phyloP scores from a whole-genome alignment of 2,888 invertebrate genomes.

The Drosophila yooni region DNA sequence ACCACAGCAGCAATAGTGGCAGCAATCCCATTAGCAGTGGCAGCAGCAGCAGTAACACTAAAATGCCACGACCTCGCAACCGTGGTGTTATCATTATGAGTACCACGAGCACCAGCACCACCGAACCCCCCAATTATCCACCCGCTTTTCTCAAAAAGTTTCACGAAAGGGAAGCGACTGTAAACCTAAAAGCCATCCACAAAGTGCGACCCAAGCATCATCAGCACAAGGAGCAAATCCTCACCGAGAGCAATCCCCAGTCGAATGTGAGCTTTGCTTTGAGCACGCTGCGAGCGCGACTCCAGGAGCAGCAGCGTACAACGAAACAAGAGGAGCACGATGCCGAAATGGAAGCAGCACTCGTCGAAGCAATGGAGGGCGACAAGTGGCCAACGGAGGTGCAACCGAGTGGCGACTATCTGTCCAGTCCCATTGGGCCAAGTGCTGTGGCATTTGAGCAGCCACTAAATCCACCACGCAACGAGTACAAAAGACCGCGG shows the following conservation, averaged over 20 bases:
- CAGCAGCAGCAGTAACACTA: neutral
- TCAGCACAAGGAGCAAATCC: slow-evolving; percentile 43
- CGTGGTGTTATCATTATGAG: slow-evolving; percentile 20
- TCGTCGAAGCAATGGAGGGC: slow-evolving; percentile 64
- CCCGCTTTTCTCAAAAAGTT: slow-evolving; percentile 73
- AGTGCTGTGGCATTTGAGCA: slow-evolving; percentile 73
- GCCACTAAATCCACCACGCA: slow-evolving; percentile 41
- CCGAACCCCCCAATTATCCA: slow-evolving; percentile 82
- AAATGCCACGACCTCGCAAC: slow-evolving; percentile 34
- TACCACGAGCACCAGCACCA: slow-evolving; percentile 52
- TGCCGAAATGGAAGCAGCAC: slow-evolving; percentile 51
- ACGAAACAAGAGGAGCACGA: slow-evolving; percentile 52
- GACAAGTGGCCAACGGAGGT: slow-evolving; percentile 77
- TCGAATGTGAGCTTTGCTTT: slow-evolving; percentile 54
- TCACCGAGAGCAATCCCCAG: slow-evolving; percentile 17
- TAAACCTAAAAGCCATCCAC: slow-evolving; percentile 14
- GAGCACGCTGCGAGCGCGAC: slow-evolving; percentile 68
- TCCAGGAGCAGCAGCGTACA: slow-evolving; percentile 58
- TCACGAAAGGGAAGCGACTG: slow-evolving; percentile 59
- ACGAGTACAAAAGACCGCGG: slow-evolving; percentile 56
- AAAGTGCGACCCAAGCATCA: slow-evolving; percentile 47
- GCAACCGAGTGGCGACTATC: slow-evolving; percentile 60
- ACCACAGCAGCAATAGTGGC: slow-evolving; percentile 19
- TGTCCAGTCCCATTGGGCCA: slow-evolving; percentile 72
- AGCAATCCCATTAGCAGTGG: neutral